phyloP scores from a whole-genome alignment of 2,113 vertebrate species.

The Tamias sibiricus region DNA sequence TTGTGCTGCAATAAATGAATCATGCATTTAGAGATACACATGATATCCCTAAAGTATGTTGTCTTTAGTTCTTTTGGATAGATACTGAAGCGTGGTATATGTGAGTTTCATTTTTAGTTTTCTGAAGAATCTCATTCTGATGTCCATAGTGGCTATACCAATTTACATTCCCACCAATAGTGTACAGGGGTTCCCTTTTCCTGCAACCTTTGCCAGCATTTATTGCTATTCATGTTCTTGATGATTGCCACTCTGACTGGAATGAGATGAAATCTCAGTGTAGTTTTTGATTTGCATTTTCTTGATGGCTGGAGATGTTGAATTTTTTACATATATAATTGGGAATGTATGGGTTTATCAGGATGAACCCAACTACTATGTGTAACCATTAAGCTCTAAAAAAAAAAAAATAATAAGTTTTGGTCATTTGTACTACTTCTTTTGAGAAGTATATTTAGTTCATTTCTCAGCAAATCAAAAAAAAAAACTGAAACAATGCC shows the following conservation, averaged over 20 bases:
- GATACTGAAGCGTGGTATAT: background rate
- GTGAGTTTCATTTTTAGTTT: background rate
- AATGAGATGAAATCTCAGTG: background rate
- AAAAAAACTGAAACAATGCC: constrained; percentile 39
- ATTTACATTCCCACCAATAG: background rate
- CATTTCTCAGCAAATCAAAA: background rate
- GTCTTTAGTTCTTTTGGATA: background rate
- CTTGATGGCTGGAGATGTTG: background rate
- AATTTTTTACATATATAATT: background rate
- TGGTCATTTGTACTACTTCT: background rate
- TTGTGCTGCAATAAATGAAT: too few species aligned
- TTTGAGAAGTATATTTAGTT: background rate
- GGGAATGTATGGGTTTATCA: too few species aligned
- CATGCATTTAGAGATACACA: background rate
- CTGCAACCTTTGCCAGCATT: background rate
- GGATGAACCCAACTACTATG: too few species aligned
- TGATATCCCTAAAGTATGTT: background rate
- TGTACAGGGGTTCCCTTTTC: background rate
- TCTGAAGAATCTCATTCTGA: background rate
- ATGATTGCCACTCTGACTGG: background rate
- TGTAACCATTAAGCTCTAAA: too few species aligned
- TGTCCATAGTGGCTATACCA: background rate
- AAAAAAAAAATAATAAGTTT: background rate
- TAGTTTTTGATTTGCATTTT: background rate
- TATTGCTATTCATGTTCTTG: background rate